Evolutionary conservation across 2,888 invertebrate species (phyloP).

Genomic region (Eupithecia abbreviata): DNA sequence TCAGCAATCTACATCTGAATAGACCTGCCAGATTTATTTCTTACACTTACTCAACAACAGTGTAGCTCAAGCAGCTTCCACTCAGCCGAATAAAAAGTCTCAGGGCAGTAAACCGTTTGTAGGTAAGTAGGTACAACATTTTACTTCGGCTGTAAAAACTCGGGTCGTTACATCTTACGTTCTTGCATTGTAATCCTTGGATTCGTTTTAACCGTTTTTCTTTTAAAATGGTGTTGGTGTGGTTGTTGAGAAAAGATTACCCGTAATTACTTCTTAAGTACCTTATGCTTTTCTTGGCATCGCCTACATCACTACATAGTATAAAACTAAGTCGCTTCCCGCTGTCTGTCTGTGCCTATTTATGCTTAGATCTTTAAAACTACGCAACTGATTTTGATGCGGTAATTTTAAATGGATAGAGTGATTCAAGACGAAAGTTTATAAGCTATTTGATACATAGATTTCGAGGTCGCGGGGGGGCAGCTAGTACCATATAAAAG

Average conservation of each 20-base stretch:
- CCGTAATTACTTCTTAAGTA: no score
- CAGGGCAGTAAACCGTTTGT: conserved; percentile 9
- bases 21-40: neutral
- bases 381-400: no score
- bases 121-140: conserved; percentile 10
- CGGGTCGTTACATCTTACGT: conserved; percentile 34
- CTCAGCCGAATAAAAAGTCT: conserved; percentile 5
- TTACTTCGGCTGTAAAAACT: conserved; percentile 28
- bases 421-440: no score
- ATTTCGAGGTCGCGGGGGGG: no score
- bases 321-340: no score
- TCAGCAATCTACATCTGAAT: neutral
- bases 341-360: no score
- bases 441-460: no score
- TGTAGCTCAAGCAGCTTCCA: neutral
- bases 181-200: conserved; percentile 43
- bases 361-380: no score
- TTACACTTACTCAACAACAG: neutral
- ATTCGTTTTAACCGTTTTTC: conserved; percentile 42
- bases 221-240: neutral
- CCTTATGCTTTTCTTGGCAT: no score
- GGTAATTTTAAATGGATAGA: no score
- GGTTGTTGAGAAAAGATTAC: neutral
- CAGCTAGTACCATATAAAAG: no score
- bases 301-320: no score